Evolutionary conservation across 2,797 vertebrate genomes (phyloP).

Genomic region (Megaceryle alcyon): DNA sequence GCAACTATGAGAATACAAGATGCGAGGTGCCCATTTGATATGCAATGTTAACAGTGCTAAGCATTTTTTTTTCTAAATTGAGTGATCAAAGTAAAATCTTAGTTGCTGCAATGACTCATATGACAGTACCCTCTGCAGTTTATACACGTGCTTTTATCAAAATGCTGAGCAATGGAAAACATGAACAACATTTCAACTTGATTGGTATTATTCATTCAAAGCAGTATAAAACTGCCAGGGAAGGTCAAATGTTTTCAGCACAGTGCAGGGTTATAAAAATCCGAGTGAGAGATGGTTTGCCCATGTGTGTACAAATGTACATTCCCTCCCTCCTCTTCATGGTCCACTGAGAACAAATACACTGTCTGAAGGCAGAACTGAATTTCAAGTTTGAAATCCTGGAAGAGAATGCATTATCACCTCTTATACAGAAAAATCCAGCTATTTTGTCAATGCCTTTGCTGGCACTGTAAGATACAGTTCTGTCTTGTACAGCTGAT

Average conservation of each 20-base stretch:
- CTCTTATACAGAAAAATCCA: background rate
- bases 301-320: background rate
- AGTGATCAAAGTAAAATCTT: constrained; percentile 40
- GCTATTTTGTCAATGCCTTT: background rate
- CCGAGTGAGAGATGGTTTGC: background rate
- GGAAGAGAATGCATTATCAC: background rate
- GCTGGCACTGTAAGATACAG: background rate
- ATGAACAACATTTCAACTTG: background rate
- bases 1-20: background rate
- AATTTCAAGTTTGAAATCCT: background rate
- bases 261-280: background rate
- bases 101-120: background rate
- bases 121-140: background rate
- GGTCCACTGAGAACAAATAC: background rate
- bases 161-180: background rate
- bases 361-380: background rate
- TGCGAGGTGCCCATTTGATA: constrained; percentile 1
- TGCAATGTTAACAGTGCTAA: background rate
- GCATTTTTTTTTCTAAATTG: background rate
- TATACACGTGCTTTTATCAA: background rate
- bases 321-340: background rate
- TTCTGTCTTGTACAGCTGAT: background rate
- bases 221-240: background rate
- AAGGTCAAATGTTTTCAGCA: background rate
- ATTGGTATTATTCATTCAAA: background rate